These are phyloP conservation scores for Zeus faber DNA, from an alignment of 2,113 vertebrate species.

Conservation along the genomic window DNA sequence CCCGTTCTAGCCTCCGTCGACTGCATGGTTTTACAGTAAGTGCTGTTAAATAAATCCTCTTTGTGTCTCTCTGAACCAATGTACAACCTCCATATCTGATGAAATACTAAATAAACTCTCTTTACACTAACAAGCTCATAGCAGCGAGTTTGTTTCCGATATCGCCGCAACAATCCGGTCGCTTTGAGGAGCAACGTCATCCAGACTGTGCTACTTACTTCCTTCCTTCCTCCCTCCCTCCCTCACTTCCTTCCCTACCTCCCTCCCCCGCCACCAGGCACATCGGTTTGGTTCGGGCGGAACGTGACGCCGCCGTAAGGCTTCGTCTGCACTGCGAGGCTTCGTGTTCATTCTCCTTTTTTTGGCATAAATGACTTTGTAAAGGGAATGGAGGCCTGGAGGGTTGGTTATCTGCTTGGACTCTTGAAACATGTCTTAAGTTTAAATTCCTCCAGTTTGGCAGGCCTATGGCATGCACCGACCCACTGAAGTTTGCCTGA, in stretches of 20 bases:
- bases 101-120: conserved; percentile 28
- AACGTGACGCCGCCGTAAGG: conserved; percentile 33
- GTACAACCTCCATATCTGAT: conserved; percentile 24
- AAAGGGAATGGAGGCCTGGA: neutral
- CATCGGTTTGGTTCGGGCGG: conserved; percentile 60
- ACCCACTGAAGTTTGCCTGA: no score
- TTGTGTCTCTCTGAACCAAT: conserved; percentile 20
- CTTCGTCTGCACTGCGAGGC: conserved; percentile 9
- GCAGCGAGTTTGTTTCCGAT: conserved; percentile 52
- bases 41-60: conserved; percentile 54
- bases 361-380: neutral
- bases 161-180: conserved; percentile 14
- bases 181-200: conserved; percentile 7
- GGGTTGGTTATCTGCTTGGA: neutral
- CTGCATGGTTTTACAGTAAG: conserved; percentile 45
- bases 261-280: conserved; percentile 50
- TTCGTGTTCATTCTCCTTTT: neutral
- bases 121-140: conserved; percentile 25
- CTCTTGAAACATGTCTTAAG: neutral
- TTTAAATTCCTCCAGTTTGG: neutral
- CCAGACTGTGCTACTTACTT: conserved; percentile 1
- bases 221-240: neutral
- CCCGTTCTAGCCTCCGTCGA: conserved; percentile 18
- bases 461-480: neutral
- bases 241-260: neutral